phyloP scores from a whole-genome alignment of 1,140 invertebrate genomes.

The Caenorhabditis latens region DNA sequence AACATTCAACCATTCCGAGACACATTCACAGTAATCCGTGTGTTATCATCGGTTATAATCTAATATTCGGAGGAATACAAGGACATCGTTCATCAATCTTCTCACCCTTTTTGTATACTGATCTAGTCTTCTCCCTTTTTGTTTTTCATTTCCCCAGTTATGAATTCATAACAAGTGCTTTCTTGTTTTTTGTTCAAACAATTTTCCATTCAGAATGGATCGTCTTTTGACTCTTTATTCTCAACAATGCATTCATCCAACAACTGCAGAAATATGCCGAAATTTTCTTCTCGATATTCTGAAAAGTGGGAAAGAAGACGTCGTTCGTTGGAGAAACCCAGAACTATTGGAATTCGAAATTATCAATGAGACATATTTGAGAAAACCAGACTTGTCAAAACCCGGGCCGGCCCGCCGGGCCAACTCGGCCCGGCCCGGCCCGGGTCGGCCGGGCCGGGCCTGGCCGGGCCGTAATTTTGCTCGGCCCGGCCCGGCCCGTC shows the following conservation, averaged over 20 bases:
- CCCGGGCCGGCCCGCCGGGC: too few species aligned
- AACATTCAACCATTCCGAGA: too few species aligned
- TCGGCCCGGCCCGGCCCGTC: too few species aligned
- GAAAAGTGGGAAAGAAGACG: not conserved
- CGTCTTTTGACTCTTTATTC: not conserved
- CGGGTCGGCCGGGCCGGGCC: too few species aligned
- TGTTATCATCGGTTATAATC: not conserved
- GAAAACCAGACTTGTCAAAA: too few species aligned
- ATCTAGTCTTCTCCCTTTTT: not conserved
- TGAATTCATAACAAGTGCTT: too few species aligned
- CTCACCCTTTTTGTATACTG: not conserved
- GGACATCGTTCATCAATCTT: not conserved
- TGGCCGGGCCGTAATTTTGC: too few species aligned
- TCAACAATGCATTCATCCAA: not conserved
- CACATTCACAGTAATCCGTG: too few species aligned
- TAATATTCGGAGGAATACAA: slow-evolving; percentile 12
- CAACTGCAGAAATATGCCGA: not conserved
- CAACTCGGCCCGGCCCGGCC: too few species aligned
- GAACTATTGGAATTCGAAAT: not conserved
- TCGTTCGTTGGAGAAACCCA: not conserved
- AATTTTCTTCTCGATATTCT: not conserved
- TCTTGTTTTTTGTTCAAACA: too few species aligned
- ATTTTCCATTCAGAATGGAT: not conserved
- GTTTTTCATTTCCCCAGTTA: not conserved
- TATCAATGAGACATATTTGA: not conserved